Evolutionary conservation across 35 echinoderm and acorn worm genomes (phyloP).

Genomic region (Eucidaris tribuloides): DNA sequence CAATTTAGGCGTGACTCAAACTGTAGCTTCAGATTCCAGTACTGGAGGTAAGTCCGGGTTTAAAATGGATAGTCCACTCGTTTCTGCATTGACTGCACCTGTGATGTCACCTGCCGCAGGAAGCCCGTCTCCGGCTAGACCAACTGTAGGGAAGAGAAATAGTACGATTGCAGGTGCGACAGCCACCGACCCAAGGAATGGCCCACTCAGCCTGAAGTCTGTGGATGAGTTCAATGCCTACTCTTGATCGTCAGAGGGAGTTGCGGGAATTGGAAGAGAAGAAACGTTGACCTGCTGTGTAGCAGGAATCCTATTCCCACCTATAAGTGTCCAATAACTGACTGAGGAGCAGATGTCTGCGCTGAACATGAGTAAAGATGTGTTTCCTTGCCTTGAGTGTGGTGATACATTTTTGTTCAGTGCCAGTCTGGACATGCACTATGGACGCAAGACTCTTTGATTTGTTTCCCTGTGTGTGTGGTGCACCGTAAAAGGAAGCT

Average conservation of each 20-base stretch:
- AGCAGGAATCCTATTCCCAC: not conserved
- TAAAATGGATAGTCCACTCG: too few relatives aligned
- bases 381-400: not conserved
- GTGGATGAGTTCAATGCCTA: not conserved
- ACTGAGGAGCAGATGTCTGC: not conserved
- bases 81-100: too few relatives aligned
- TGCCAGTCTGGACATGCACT: constrained; percentile 3
- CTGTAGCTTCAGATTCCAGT: too few relatives aligned
- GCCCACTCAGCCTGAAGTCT: too few relatives aligned
- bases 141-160: too few relatives aligned
- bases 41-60: too few relatives aligned
- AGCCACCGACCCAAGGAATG: too few relatives aligned
- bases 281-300: not conserved
- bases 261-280: not conserved
- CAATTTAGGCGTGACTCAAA: too few relatives aligned
- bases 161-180: too few relatives aligned
- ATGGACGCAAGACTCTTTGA: not conserved
- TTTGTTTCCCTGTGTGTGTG: not conserved
- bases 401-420: constrained; percentile 3
- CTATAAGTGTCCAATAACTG: not conserved
- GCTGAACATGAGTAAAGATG: not conserved
- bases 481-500: not conserved
- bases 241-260: constrained; percentile 4
- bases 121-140: too few relatives aligned
- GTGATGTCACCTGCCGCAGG: too few relatives aligned